Evolutionary conservation across 64 coral and sea anemone genomes (phyloP).

Genomic region (Acropora tenuis): DNA sequence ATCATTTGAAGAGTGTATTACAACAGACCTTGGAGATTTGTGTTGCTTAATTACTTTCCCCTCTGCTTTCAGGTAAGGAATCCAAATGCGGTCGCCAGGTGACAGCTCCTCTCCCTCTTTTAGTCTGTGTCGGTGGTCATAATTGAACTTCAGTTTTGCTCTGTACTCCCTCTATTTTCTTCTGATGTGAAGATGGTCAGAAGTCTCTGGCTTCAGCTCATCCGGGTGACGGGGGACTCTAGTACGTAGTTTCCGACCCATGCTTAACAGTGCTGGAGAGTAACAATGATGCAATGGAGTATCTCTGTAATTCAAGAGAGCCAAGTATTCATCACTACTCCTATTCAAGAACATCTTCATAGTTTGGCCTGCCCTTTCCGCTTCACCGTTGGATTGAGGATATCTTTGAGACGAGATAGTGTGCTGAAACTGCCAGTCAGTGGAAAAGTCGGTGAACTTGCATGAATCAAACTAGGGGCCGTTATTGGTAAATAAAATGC

Average conservation of each 20-base stretch:
- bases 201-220: too few relatives aligned
- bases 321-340: slow-evolving; percentile 15
- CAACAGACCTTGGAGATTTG: neutral
- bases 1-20: neutral
- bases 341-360: neutral
- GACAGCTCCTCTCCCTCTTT: too few relatives aligned
- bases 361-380: too few relatives aligned
- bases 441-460: too few relatives aligned
- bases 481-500: too few relatives aligned
- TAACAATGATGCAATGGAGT: neutral
- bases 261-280: slow-evolving; percentile 41
- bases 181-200: neutral
- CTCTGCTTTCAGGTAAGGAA: neutral
- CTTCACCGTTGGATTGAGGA: slow-evolving; percentile 22
- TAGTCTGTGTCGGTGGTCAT: too few relatives aligned
- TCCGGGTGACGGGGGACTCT: slow-evolving; percentile 5
- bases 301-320: slow-evolving; percentile 22
- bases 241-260: slow-evolving; percentile 29
- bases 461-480: too few relatives aligned
- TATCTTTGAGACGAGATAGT: neutral
- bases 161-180: neutral
- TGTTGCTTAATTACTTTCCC: neutral
- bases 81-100: neutral
- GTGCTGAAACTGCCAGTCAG: slow-evolving; percentile 40
- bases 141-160: neutral